Conservation (phyloP, 2,797 vertebrate species). For the Staurois parvus region DNA sequence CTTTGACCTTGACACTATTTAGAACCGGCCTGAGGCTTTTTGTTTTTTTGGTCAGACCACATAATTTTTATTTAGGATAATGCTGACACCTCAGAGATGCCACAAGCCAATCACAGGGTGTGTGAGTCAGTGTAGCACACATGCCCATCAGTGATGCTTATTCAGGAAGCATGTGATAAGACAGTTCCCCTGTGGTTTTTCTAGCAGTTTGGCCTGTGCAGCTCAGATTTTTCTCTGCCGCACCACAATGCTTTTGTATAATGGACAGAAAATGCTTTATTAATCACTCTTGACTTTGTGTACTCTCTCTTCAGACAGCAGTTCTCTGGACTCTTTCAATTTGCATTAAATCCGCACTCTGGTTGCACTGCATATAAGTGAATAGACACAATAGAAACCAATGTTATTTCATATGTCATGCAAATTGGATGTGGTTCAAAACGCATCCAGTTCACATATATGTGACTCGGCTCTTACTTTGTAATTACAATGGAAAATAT, state of each 20-base stretch:
- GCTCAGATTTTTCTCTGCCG: conserved; percentile 9
- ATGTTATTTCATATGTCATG: no score
- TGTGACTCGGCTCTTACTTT: no score
- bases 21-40: no score
- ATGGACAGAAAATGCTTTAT: not conserved
- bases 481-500: not conserved
- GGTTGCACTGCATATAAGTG: no score
- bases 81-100: conserved; percentile 12
- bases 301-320: not conserved
- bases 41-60: not conserved
- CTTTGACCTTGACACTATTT: no score
- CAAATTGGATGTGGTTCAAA: no score
- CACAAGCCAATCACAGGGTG: not conserved
- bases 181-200: conserved; percentile 25
- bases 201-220: conserved; percentile 12
- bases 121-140: conserved; percentile 31
- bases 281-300: not conserved
- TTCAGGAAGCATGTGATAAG: conserved; percentile 47
- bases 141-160: conserved; percentile 31
- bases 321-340: no score
- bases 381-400: no score
- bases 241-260: conserved; percentile 8
- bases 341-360: no score
- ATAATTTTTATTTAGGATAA: not conserved
- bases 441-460: no score